phyloP scores from a whole-genome alignment of 2,113 vertebrate genomes.

The Ptychochromis oligacanthus region DNA sequence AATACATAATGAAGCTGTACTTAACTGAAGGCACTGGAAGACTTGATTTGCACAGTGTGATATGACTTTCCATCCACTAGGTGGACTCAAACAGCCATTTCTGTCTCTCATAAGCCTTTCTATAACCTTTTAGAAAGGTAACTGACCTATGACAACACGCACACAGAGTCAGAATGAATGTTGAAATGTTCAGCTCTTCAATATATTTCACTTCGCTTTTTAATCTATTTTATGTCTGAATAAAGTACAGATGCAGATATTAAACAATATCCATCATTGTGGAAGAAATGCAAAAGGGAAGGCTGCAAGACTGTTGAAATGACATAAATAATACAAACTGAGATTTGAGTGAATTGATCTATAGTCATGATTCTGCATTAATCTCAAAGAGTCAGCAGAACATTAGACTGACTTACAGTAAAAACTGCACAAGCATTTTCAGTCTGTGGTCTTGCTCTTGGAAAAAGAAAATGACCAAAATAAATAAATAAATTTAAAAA shows the following conservation, averaged over 20 bases:
- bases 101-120: too few species aligned
- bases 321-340: neutral
- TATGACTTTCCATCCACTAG: neutral
- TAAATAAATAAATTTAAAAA: neutral
- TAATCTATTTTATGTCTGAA: neutral
- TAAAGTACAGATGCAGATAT: fast-evolving
- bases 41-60: neutral
- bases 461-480: neutral
- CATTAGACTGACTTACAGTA: neutral
- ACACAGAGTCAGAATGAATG: neutral
- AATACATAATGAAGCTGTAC: too few species aligned
- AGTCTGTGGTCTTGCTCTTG: fast-evolving
- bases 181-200: neutral
- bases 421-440: neutral
- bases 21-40: too few species aligned
- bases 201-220: neutral
- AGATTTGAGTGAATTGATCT: neutral
- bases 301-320: neutral
- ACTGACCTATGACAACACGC: too few species aligned
- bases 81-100: neutral
- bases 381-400: neutral
- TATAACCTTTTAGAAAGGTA: too few species aligned
- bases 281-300: neutral
- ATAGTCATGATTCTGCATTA: neutral
- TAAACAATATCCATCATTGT: neutral